Evolutionary conservation across 2,113 vertebrate species (phyloP).

Genomic region (Arothron firmamentum): DNA sequence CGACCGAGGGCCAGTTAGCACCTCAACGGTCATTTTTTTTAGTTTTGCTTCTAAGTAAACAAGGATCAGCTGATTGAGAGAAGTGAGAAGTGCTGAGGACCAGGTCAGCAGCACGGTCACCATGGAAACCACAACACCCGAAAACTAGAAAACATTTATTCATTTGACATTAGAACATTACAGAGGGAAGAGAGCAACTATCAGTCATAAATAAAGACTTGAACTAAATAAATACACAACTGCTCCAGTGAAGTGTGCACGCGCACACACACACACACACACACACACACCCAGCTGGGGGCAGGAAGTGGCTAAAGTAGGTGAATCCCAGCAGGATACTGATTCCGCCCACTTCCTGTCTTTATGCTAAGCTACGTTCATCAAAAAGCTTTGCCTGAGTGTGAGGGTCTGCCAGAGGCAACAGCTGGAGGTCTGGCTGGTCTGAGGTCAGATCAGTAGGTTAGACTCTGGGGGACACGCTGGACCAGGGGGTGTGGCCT

Average conservation of each 20-base stretch:
- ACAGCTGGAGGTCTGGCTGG: neutral
- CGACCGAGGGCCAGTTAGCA: too few relatives aligned
- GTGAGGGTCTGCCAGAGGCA: too few relatives aligned
- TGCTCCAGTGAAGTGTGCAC: slow-evolving; percentile 59
- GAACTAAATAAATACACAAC: slow-evolving; percentile 59
- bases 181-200: slow-evolving; percentile 24
- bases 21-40: too few relatives aligned
- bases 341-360: neutral
- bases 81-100: too few relatives aligned
- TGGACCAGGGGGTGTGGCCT: neutral
- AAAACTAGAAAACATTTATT: slow-evolving; percentile 52
- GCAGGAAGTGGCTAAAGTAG: slow-evolving; percentile 17
- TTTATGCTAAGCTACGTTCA: neutral
- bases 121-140: too few relatives aligned
- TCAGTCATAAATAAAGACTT: slow-evolving; percentile 55
- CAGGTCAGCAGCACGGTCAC: too few relatives aligned
- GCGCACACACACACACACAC: neutral
- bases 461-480: neutral
- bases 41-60: too few relatives aligned
- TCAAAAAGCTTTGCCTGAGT: neutral
- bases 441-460: neutral
- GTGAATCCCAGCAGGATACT: slow-evolving; percentile 6
- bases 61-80: too few relatives aligned
- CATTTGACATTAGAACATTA: slow-evolving; percentile 66
- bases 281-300: slow-evolving; percentile 3